phyloP scores from a whole-genome alignment of 2,888 invertebrate species.

The Campoplex capitator region DNA sequence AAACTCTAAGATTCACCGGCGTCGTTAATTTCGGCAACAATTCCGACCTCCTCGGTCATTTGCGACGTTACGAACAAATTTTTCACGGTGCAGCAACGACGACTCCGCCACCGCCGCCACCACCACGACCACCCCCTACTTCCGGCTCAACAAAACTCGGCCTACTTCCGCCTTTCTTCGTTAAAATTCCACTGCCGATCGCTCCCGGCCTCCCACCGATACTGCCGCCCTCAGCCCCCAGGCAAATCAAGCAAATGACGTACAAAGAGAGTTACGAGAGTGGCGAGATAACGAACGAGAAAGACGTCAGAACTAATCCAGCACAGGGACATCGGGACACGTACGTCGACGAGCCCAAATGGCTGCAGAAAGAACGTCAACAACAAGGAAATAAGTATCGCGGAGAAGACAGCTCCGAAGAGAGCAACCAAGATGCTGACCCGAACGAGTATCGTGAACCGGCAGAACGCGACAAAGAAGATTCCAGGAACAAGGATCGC shows the following conservation, averaged over 20 bases:
- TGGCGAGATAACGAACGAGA: slow-evolving; percentile 72
- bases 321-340: slow-evolving; percentile 60
- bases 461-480: slow-evolving; percentile 8
- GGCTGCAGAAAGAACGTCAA: slow-evolving; percentile 74
- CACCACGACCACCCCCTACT: neutral
- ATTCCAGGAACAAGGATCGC: neutral
- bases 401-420: slow-evolving; percentile 36
- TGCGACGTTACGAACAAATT: slow-evolving; percentile 80
- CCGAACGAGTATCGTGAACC: slow-evolving; percentile 4
- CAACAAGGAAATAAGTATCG: slow-evolving; percentile 64
- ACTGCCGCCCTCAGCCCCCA: slow-evolving; percentile 68
- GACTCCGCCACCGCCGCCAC: slow-evolving; percentile 33
- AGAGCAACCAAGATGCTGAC: slow-evolving; percentile 48
- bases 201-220: slow-evolving; percentile 76
- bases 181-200: slow-evolving; percentile 80
- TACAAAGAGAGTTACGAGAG: slow-evolving; percentile 74
- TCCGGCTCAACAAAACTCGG: slow-evolving; percentile 64
- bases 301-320: slow-evolving; percentile 71
- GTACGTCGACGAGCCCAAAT: slow-evolving; percentile 72
- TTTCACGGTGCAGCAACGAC: slow-evolving; percentile 76
- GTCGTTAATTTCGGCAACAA: slow-evolving; percentile 82
- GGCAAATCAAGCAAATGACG: slow-evolving; percentile 35
- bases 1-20: slow-evolving; percentile 81
- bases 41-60: slow-evolving; percentile 77
- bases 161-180: slow-evolving; percentile 74